phyloP scores from a whole-genome alignment of 2,888 invertebrate species.

The Dicycla oo region DNA sequence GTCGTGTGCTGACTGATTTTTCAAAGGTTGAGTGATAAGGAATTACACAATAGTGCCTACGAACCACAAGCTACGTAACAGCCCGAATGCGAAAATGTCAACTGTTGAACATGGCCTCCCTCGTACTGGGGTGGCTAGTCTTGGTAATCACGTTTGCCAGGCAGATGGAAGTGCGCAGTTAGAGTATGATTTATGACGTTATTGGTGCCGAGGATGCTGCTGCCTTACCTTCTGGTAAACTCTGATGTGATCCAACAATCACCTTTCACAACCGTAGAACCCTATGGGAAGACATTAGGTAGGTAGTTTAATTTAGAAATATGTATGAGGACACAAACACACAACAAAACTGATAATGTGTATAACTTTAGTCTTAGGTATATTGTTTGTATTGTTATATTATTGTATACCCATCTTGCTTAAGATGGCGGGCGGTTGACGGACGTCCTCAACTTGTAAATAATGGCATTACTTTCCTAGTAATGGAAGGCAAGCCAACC shows the following conservation, averaged over 20 bases:
- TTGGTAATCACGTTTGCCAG: conserved; percentile 22
- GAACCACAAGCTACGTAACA: conserved; percentile 15
- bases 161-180: conserved; percentile 25
- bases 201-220: conserved; percentile 18
- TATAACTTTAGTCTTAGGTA: not conserved
- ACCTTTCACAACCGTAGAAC: not conserved
- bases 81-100: conserved; percentile 46
- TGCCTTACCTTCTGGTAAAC: conserved; percentile 8
- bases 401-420: not conserved
- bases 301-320: not conserved
- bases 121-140: conserved; percentile 22
- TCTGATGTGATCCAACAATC: conserved; percentile 8
- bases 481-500: not conserved
- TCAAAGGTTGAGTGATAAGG: conserved; percentile 33
- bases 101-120: conserved; percentile 45
- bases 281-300: too few species aligned
- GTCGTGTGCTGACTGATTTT: conserved; percentile 52
- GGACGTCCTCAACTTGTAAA: not conserved
- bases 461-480: not conserved
- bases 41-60: conserved; percentile 13
- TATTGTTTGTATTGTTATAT: not conserved
- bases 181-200: not conserved
- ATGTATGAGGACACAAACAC: not conserved
- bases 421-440: not conserved
- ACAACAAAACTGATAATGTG: too few species aligned